Base-by-base conservation (phyloP, 1,140 invertebrate genomes). In the Diabrotica virgifera region DNA sequence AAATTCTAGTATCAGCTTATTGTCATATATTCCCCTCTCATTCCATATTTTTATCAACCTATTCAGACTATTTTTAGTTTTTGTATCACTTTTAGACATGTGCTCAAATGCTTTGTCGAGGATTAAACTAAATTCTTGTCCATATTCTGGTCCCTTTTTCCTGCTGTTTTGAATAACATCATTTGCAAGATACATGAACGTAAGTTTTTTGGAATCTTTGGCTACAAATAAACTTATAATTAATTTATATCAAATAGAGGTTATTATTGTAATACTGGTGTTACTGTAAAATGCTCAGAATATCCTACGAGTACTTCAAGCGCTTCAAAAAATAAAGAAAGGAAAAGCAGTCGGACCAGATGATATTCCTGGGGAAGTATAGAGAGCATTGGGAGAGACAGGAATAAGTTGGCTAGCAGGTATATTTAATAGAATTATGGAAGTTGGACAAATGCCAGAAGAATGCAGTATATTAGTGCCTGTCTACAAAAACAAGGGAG, bases 161-260 rank as follows among this genome's bases (percentile, higher is more conserved):
- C 94, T 95, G 76, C 95, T 95, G 76, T 99, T 98, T 79, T 99
- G 97, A 68, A 98, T 96, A 35, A 99, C 95, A 86, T 99, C 97
- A 85, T 99, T 99, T 5, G 97, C 96, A 66, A 99, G 82, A 79
- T 99, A 98, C 87, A 99, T 92, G 73, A 96, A 94, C 24, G 93
- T 97, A 54, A 99, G 80, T 76, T 96, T 95, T 71, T 91, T 89
- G 62, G 84, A 85, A 67, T 94, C 89, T 79, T 94, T 90, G 0
- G 89, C 95, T 97, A 83, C 63, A 89, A 89, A 7, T 40, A 50
- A 60, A 40, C 24, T 6, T 12, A 65, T 24, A 13, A 51, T n/a
- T 53, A 52, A 12, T 7, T 2, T 52, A 5, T 13, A n/a, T 62
- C 11, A 62, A 14, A 35, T 14, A 36, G 5, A 13, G 38, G n/a